phyloP scores from a whole-genome alignment of 37 sponge, comb jelly and placozoan species.

The Amphimedon queenslandica region DNA sequence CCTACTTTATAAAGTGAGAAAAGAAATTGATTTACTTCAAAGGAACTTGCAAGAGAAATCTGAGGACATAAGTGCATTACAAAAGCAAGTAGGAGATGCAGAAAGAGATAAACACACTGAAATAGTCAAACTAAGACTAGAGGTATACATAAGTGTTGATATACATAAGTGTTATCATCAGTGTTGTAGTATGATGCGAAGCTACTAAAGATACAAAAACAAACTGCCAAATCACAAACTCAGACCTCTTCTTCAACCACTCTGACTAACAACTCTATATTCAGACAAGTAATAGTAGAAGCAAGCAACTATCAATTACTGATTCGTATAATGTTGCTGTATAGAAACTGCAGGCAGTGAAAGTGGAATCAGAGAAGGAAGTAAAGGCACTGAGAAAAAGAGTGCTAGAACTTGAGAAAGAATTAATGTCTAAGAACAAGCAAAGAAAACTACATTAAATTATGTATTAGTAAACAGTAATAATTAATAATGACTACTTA shows the following conservation, averaged over 20 bases:
- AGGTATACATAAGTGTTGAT: constrained; percentile 18
- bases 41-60: constrained; percentile 49
- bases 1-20: too few relatives aligned
- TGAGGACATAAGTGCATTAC: constrained; percentile 48
- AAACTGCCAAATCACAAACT: constrained; percentile 11
- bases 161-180: too few relatives aligned
- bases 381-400: constrained; percentile 29
- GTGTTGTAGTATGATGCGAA: constrained; percentile 75
- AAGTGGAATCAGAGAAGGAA: constrained; percentile 61
- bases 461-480: too few relatives aligned
- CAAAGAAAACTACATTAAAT: neutral
- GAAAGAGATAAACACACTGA: constrained; percentile 74
- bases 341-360: constrained; percentile 72
- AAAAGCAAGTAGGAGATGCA: constrained; percentile 46
- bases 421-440: constrained; percentile 13
- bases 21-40: constrained; percentile 41
- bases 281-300: too few relatives aligned
- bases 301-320: too few relatives aligned
- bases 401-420: constrained; percentile 49
- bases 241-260: constrained; percentile 33
- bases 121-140: constrained; percentile 72
- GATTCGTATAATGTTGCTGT: too few relatives aligned
- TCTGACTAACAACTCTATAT: constrained; percentile 62
- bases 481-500: too few relatives aligned
- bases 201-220: constrained; percentile 70